Evolutionary conservation across 2,888 invertebrate species (phyloP).

Genomic region (Physocephala rufipes): DNA sequence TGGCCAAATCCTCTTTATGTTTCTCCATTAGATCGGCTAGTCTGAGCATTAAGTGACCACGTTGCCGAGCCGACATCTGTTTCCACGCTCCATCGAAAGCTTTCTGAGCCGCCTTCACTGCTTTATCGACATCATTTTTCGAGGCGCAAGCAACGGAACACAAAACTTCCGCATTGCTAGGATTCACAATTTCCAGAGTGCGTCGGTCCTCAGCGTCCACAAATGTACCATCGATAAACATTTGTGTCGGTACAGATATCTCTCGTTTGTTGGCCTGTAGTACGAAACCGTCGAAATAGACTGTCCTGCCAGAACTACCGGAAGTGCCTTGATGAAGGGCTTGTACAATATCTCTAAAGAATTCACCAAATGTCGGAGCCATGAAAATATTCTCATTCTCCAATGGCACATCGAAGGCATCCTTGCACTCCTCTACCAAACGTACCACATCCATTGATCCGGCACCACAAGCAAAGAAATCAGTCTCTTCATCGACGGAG

Average conservation of each 20-base stretch:
- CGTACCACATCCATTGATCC: slow-evolving; percentile 96
- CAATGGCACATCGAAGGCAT: slow-evolving; percentile 77
- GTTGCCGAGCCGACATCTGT: slow-evolving; percentile 91
- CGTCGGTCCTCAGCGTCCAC: slow-evolving; percentile 77
- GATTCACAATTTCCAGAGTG: slow-evolving; percentile 78
- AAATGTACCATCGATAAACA: slow-evolving; percentile 93
- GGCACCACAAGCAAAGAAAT: slow-evolving; percentile 95
- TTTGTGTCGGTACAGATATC: slow-evolving; percentile 85
- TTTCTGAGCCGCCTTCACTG: slow-evolving; percentile 86
- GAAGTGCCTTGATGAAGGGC: slow-evolving; percentile 71
- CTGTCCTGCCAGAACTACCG: slow-evolving; percentile 66
- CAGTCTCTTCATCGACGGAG: slow-evolving; percentile 79
- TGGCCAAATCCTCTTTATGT: slow-evolving; percentile 94
- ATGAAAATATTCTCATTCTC: slow-evolving; percentile 93
- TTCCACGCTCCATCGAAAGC: slow-evolving; percentile 95
- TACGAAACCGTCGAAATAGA: slow-evolving; percentile 76
- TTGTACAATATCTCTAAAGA: slow-evolving; percentile 74
- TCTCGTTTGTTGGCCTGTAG: slow-evolving; percentile 84
- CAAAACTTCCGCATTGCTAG: slow-evolving; percentile 82
- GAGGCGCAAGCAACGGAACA: slow-evolving; percentile 80
- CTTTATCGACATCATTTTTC: slow-evolving; percentile 82
- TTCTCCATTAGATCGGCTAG: slow-evolving; percentile 95
- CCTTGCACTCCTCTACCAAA: slow-evolving; percentile 91
- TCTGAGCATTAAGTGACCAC: slow-evolving; percentile 84
- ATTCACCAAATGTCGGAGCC: slow-evolving; percentile 88